Conservation (phyloP, 2,113 vertebrate genomes). For the Trogon surrucura region DNA sequence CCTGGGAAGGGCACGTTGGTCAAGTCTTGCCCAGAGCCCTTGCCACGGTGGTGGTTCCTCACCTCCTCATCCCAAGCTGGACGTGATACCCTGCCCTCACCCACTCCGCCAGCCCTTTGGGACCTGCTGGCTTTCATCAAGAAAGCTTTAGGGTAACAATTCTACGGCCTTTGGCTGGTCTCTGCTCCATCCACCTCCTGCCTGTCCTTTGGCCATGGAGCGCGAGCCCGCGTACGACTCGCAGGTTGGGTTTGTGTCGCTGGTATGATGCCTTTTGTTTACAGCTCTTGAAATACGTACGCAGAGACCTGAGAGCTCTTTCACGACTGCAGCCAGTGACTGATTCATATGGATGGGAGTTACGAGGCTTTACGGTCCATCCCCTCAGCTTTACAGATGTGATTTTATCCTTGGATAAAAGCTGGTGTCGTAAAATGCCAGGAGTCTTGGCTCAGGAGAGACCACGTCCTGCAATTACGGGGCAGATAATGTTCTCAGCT, state of each 20-base stretch:
- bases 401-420: neutral
- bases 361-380: neutral
- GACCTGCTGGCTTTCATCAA: neutral
- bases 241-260: neutral
- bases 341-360: neutral
- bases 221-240: accelerated
- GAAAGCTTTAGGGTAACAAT: neutral
- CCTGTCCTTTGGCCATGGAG: neutral
- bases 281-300: neutral
- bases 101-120: neutral
- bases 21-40: neutral
- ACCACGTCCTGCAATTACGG: neutral
- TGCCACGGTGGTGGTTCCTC: neutral
- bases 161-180: neutral
- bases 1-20: neutral
- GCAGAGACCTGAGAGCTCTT: neutral
- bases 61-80: neutral
- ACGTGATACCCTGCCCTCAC: neutral
- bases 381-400: neutral
- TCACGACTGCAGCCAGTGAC: neutral
- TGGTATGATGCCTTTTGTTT: neutral
- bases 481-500: neutral
- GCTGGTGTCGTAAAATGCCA: neutral
- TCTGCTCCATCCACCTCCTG: neutral
- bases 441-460: neutral